Base-by-base conservation (phyloP, 1,140 invertebrate species). In the Eubasilissa regina region DNA sequence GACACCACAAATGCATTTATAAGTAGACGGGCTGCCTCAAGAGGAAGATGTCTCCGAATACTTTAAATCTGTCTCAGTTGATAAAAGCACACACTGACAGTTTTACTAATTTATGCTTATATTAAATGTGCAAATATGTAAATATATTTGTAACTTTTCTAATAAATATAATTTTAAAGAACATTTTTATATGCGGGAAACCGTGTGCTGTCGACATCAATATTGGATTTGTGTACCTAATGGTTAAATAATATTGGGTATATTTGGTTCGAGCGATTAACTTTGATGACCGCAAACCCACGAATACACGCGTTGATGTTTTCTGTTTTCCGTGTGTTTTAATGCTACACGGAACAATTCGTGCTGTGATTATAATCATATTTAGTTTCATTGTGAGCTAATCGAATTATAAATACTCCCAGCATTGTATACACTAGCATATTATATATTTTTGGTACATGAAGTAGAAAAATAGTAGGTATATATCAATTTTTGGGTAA, bases 341-440 rank as follows among this genome's bases (percentile, higher is more conserved):
- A 11, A 58, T 21, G 25, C 6, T 35, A n/a, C 55, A 58, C 17
- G 15, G 21, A 58, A 58, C 53, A 56, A 56, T 10, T 48, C 43
- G 44, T 68, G 43, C 64, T 11, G 64, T 48, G 64, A 73, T 73
- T 73, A 73, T 53, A 73, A 73, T 25, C 12, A 73, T 47, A 73
- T 73, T 73, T 47, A 55, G 17, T 53, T 35, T 55, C 68, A 73
- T 55, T 53, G 11, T 73, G 48, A 13, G 19, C 17, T 73, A 73
- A 73, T 73, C 68, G 68, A 73, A 17, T 53, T 35, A 73, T 73
- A 73, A 73, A 73, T 73, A 35, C 68, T 11, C 13, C 6, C 9
- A 62, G 25, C 60, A n/a, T 12, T 43, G 25, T 62, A 62, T 25
- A 62, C 19, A 62, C 25, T 3, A 3, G 19, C 13, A 10, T 43